A percentile compares a stretch with the other conserved stretches of the same genome.
Conservation (phyloP, 2,888 invertebrate species). For the Epinotia bilunana region DNA sequence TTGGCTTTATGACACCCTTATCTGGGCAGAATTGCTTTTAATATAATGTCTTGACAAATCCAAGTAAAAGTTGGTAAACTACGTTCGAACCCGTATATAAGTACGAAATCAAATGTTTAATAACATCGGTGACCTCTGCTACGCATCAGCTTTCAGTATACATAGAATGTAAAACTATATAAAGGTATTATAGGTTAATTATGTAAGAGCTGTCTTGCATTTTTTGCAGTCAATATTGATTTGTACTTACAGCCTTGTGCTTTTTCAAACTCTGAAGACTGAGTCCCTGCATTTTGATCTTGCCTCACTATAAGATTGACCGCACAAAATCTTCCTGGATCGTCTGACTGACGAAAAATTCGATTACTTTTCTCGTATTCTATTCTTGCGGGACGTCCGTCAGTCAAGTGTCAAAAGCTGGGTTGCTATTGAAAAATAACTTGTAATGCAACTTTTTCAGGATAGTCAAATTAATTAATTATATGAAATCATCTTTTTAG, state of each 20-base stretch:
- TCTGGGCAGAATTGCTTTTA: constrained; percentile 6
- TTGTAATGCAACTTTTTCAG: not conserved
- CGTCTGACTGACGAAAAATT: constrained; percentile 36
- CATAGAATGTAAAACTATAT: constrained; percentile 38
- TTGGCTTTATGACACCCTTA: constrained; percentile 11
- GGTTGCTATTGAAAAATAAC: constrained; percentile 11
- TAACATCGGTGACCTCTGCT: constrained; percentile 35
- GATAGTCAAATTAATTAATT: not conserved
- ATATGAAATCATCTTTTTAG: not conserved
- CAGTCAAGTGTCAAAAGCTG: constrained; percentile 32
- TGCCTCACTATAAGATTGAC: constrained; percentile 16
- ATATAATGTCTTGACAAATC: not conserved
- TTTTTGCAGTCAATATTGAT: constrained; percentile 23
- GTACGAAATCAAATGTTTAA: constrained; percentile 11
- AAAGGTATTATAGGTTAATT: constrained; percentile 71
- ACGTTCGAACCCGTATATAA: not conserved
- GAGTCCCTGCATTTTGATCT: constrained; percentile 88
- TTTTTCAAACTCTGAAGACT: constrained; percentile 88
- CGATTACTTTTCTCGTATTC: not conserved
- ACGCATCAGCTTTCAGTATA: constrained; percentile 37
- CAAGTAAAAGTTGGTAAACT: not conserved
- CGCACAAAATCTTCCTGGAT: constrained; percentile 27
- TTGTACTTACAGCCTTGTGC: constrained; percentile 90
- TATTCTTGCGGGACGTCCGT: constrained; percentile 14
- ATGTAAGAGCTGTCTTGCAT: constrained; percentile 75